Evolutionary conservation across 2,113 vertebrate species (phyloP), one percentile per base, ranked within the genome.

Genomic region (Taxidea taxus): DNA sequence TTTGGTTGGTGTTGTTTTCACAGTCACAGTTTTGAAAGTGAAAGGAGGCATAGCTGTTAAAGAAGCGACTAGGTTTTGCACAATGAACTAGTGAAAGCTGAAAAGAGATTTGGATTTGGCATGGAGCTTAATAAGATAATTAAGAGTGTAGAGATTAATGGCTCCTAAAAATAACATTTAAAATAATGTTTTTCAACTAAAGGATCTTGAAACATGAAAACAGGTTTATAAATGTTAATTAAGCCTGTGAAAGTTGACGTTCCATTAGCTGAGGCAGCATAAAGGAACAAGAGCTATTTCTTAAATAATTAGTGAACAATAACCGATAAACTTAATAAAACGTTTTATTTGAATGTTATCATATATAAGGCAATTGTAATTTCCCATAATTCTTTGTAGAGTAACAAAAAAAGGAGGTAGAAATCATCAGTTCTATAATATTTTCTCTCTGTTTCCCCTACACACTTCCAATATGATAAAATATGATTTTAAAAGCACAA

Each of bases 151-250:
- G 84, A 97, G 95, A 64, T 72, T 96, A 97, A 74, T 98, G 95
- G 94, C 91, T 98, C 89, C 34, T 96, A 94, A 47, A 98, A 98
- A 98, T 98, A 18, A n/a, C 85, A 94, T 98, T 75, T 58, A 95
- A 97, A 98, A 97, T 96, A 82, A 97, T 96, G 94, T 77, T 97
- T 98, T 93, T 95, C 74, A 97, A 92, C 96, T 95, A 96, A 96
- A 97, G 97, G 96, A 89, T 97, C 96, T 87, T 93, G 0, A 2
- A 62, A 90, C 66, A 92, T n/a, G 85, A 95, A 97, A 97, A 97
- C 92, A 98, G 90, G 70, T 98, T 98, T 98, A 96, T 96, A 97
- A 97, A 86, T 97, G 95, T 97, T 98, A 98, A 97, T 97, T 97
- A 97, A 97, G 95, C 42, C 72, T 96, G 87, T 97, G 64, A 83